Evolutionary conservation across 2,888 invertebrate genomes (phyloP), one percentile per base, ranked within the genome.

Genomic region (Pseudococcus viburni): DNA sequence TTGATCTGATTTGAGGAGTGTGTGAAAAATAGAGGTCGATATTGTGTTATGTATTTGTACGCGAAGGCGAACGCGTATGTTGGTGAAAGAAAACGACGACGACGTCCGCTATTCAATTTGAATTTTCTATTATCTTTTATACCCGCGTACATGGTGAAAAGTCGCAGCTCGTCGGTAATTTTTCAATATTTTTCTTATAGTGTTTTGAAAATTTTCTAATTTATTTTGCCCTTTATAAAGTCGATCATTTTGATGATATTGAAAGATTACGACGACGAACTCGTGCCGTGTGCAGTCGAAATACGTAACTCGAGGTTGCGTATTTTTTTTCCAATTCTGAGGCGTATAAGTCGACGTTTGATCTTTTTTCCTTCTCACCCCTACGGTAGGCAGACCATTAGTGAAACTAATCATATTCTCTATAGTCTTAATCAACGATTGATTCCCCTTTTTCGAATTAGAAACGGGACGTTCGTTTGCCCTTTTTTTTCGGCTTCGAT

Each of bases 371-470:
- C 26, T 73, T 64, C 19, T 22, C 5, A 22, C 11, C 19, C 19
- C 64, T 19, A 39, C 33, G 39, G 26, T 33, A 33, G 26, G 26
- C 26, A 33, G 26, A 17, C 77, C 77, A 77, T 77, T 77, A 77
- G 77, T 17, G 77, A 77, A 77, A 39, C 77, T 77, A 77, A 77
- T 77, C 77, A 77, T 77, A 77, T 77, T 77, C 39, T 77, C 77
- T 77, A 77, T 39, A 77, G 77, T 77, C 77, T 77, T 77, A 77
- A 77, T 77, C 77, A 77, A 77, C 77, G 77, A 77, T 77, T 77
- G 77, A 77, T 77, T 77, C 77, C 77, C 77, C 77, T 77, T 17
- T 9, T 12, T 46, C 12, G 46, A 12, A 46, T 6, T 77, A 39
- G 77, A 39, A 77, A 77, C 77, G 51, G 15, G 77, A 9, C 9